phyloP scores from a whole-genome alignment of 1,140 invertebrate genomes.

The Nebria ingens region DNA sequence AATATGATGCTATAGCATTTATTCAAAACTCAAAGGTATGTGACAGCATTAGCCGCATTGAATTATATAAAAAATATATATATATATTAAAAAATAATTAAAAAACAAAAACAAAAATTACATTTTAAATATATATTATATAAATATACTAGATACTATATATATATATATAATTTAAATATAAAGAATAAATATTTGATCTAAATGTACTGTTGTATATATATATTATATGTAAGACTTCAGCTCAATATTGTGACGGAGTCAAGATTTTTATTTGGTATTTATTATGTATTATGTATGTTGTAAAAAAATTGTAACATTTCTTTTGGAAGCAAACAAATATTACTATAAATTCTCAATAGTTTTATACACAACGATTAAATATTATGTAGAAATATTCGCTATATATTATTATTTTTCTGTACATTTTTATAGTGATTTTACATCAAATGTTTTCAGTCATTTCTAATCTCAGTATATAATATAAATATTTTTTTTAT shows the following conservation, averaged over 20 bases:
- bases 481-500: too few relatives aligned
- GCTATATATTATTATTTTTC: too few relatives aligned
- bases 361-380: background rate
- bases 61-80: background rate
- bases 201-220: conserved; percentile 12
- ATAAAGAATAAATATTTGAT: conserved; percentile 27
- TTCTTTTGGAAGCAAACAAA: background rate
- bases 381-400: background rate
- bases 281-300: background rate
- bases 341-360: background rate
- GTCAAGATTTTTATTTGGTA: background rate
- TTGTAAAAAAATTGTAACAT: background rate
- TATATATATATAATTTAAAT: conserved; percentile 16
- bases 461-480: conserved; percentile 16
- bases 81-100: too few relatives aligned
- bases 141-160: background rate
- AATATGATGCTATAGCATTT: conserved; percentile 29
- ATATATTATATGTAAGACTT: background rate
- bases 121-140: background rate
- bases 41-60: conserved; percentile 21
- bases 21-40: conserved; percentile 29
- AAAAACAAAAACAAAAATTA: background rate
- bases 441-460: background rate
- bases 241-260: background rate
- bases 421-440: background rate